Base-by-base conservation (phyloP, 2,113 vertebrate genomes). In the Carollia perspicillata region DNA sequence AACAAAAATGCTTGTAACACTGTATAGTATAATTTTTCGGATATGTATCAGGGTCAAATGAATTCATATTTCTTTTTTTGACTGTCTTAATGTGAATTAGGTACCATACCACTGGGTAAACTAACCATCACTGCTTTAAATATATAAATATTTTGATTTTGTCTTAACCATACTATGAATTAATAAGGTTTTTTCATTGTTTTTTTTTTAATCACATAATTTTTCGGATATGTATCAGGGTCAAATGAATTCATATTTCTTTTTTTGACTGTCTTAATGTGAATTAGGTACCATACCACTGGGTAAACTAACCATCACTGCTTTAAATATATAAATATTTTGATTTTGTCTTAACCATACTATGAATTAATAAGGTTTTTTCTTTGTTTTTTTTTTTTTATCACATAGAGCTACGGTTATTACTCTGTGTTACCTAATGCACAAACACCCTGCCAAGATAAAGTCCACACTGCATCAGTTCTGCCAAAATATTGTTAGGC, bases 401-500 rank as follows among this genome's bases (percentile, higher is more conserved):
- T 93, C 63, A 79, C 17, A 69, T 16, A 16, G 1, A 74, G 2
- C 28, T 75, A 28, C 18, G 80, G n/a, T 85, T 95, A 89, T 91
- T 89, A 79, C 92, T 92, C 51, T 87, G 4, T 60, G 35, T 86
- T 95, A 66, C 2, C 33, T 69, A 95, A 89, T 68, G 55, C 51
- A 63, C 37, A 80, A 72, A 81, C 74, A n/a, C 53, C 20, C 44
- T 51, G 35, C 44, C 65, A 88, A 92, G 40, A 94, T 74, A 90
- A 93, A 95, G n/a, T 80, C n/a, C 47, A 75, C 68, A 53, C 60
- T 65, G 10, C 88, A 75, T 92, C 69, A 92, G 18, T 71, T 83
- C 6, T n/a, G 49, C 44, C 44, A 83, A 93, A 93, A 96, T 90
- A 92, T 65, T 90, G 22, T 75, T 91, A 89, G 83, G 23, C 65